Conservation (phyloP, 2,797 vertebrate species). For the Amblyopsis hoosieri region DNA sequence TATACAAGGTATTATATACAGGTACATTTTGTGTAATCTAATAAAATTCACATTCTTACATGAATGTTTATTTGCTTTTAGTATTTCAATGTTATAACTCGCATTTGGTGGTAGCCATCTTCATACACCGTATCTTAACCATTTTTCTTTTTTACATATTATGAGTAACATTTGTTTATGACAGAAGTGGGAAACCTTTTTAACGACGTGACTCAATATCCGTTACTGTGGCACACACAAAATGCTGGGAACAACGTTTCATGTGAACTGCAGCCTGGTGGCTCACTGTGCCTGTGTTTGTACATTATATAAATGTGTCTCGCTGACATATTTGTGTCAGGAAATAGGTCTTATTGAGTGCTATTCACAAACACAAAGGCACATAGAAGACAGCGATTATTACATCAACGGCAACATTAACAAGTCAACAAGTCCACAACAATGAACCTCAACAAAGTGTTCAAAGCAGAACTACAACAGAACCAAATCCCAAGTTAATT, state of each 20-base stretch:
- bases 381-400: constrained; percentile 65
- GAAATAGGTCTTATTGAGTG: constrained; percentile 62
- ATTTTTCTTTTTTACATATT: neutral
- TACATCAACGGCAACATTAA: constrained; percentile 79
- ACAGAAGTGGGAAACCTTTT: constrained; percentile 20
- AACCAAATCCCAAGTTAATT: constrained; percentile 66
- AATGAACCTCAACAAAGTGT: constrained; percentile 62
- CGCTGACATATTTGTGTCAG: constrained; percentile 81
- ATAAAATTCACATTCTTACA: constrained; percentile 7
- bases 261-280: constrained; percentile 36
- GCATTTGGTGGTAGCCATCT: neutral
- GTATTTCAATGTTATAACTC: neutral
- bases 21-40: constrained; percentile 20
- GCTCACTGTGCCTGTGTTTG: constrained; percentile 28
- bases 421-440: constrained; percentile 48
- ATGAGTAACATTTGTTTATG: constrained; percentile 9
- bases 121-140: no score
- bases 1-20: constrained; percentile 15
- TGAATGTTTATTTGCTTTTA: neutral
- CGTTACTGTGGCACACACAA: constrained; percentile 18
- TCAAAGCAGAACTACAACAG: constrained; percentile 58
- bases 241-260: constrained; percentile 28
- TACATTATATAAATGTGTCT: constrained; percentile 49
- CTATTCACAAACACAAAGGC: constrained; percentile 73
- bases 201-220: constrained; percentile 28